Base-by-base conservation (phyloP, 2,888 invertebrate species). In the Drosophila trichaetosa region DNA sequence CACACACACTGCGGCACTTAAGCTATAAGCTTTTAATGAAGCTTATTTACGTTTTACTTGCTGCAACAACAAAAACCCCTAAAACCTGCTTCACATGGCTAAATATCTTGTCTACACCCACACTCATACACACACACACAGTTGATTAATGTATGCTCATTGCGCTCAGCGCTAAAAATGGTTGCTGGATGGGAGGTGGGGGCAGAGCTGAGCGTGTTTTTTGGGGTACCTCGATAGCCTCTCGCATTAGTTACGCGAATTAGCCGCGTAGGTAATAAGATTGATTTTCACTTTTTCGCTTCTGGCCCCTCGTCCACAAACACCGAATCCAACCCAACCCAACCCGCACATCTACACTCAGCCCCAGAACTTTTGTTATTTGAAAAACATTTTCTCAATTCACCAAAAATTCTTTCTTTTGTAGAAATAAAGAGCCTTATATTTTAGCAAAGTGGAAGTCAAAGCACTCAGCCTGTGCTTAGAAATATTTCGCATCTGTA, bases 261-360 rank as follows among this genome's bases (percentile, higher is more conserved):
- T 80, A 79, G 73, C 74, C 79, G 85, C 69, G 75, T 81, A 71
- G 89, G 82, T 89, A 83, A 90, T 83, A 90, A 90, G 90, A 87
- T 87, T 90, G 87, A 87, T 87, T 87, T 90, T 89, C 90, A 87
- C 84, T 87, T 90, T 82, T 87, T 82, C 80, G 73, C 87, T 76
- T 76, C 65, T 67, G 59, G 59, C 56, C 56, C 46, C 13, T 27
- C 24, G 11, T 40, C 40, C 31, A n/a, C 16, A 1, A 8, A 36
- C 24, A 27, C 4, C 16, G 2, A 24, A 46, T 2, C 7, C 46
- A n/a, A 34, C 2, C 21, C 46, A 27, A 34, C 2, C 21, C 21
- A 16, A 16, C 16, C 7, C 16, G 46, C 21, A 46, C 21, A 46
- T 24, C 24, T 46, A 46, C 46, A 46, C 46, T 46, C 16, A 24